phyloP scores from a whole-genome alignment of 1,140 invertebrate species.

The Ceratosolen solmsi region DNA sequence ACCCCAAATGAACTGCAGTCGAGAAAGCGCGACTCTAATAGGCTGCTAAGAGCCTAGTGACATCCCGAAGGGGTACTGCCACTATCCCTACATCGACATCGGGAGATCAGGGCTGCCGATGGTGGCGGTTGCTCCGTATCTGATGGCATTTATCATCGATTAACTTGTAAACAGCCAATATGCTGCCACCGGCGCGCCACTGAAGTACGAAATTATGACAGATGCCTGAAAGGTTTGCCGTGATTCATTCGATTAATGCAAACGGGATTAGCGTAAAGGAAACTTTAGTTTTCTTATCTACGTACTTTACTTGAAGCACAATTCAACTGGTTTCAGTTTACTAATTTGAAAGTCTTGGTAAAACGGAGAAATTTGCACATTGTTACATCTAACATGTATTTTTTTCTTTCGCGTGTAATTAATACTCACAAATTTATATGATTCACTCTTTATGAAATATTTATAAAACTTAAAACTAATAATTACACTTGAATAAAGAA shows the following conservation, averaged over 20 bases:
- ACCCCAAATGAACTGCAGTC: constrained; percentile 58
- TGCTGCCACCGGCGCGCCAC: constrained; percentile 2
- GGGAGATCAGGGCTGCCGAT: neutral
- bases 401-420: no score
- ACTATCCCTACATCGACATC: neutral
- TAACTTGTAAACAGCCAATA: constrained; percentile 55
- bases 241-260: constrained; percentile 35
- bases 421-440: no score
- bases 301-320: no score
- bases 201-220: constrained; percentile 47
- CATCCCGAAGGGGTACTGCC: constrained; percentile 56
- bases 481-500: no score
- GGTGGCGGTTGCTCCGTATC: constrained; percentile 39
- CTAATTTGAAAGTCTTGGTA: no score
- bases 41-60: constrained; percentile 58
- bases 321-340: no score
- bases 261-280: neutral
- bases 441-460: no score
- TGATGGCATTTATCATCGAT: constrained; percentile 64
- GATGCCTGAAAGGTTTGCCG: constrained; percentile 27
- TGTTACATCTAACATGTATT: no score
- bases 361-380: no score
- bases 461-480: no score
- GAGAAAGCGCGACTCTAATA: constrained; percentile 14
- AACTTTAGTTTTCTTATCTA: no score